A percentile compares a stretch with the other conserved stretches of the same genome.
Evolutionary conservation across 37 sponge, comb jelly and placozoan genomes (phyloP).

Genomic region (Chondrilla cf. caribensis): DNA sequence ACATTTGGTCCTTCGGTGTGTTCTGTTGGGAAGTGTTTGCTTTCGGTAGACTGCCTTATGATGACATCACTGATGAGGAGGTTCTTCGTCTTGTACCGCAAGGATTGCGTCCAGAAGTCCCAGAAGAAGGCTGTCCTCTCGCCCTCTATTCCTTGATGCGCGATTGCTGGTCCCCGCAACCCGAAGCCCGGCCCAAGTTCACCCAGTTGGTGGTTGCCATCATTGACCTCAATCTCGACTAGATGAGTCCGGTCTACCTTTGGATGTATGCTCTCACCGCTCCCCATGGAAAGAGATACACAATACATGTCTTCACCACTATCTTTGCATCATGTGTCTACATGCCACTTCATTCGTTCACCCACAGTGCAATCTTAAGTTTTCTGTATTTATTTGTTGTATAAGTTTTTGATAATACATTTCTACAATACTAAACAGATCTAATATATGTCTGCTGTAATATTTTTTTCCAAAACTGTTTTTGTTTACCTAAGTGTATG

Average conservation of each 20-base stretch:
- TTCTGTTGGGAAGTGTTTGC: conserved; percentile 89
- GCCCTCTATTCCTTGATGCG: conserved; percentile 51
- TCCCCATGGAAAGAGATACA: no score
- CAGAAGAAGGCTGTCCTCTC: conserved; percentile 58
- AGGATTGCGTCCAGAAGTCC: conserved; percentile 46
- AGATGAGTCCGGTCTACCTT: neutral
- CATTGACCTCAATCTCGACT: conserved; percentile 38
- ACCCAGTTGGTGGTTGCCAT: conserved; percentile 41
- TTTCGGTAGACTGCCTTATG: conserved; percentile 64
- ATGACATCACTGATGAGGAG: conserved; percentile 56
- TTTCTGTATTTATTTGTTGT: no score
- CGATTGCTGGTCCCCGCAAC: conserved; percentile 66
- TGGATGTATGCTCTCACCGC: no score
- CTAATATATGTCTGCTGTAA: no score
- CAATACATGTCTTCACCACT: neutral
- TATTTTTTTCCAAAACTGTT: no score
- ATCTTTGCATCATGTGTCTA: neutral
- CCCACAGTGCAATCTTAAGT: no score
- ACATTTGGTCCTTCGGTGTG: conserved; percentile 89
- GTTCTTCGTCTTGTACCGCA: conserved; percentile 59
- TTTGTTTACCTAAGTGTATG: no score
- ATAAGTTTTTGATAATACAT: no score
- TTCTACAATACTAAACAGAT: no score
- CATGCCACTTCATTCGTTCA: no score
- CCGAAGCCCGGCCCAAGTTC: conserved; percentile 66